Evolutionary conservation across 2,113 vertebrate species (phyloP), one percentile per base, ranked within the genome.

Genomic region (Choloepus hoffmanni): DNA sequence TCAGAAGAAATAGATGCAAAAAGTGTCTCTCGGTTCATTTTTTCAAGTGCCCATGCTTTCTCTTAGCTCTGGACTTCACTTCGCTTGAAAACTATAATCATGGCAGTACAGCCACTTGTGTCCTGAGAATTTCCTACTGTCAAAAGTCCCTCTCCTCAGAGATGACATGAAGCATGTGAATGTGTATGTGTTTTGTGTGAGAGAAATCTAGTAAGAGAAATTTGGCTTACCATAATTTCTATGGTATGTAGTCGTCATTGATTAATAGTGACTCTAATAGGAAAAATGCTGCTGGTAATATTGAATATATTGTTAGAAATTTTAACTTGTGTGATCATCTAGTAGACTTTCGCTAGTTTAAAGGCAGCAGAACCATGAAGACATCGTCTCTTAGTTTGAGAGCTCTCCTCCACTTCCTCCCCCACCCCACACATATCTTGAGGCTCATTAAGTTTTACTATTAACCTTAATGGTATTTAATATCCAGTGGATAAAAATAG

Each of bases 391-490:
- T 79, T 23, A 60, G 85, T 78, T 33, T 95, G 58, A 43, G 45
- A 72, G 4, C 43, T 53, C 63, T 92, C 76, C 30, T 23, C 21
- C 36, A 36, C 36, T 36, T 36, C 36, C 36, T 36, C 6, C n/a
- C 6, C 7, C 30, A 11, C 21, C 7, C 33, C 33, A 13, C 63
- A 30, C n/a, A 33, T 23, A 81, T 50, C 33, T 48, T n/a, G 60
- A 85, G 55, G 87, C 62, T 93, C 81, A 58, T 85, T 95, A 88
- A 87, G 84, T 87, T 95, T 95, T 67, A 55, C 58, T 45, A 70
- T 84, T 90, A 90, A 70, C 4, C 2, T 63, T 90, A 90, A 95
- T 90, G 88, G 60, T 10, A 60, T 90, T 92, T 92, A 92, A 85
- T 77, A 33, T 81, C 78, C 63, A 89, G 58, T 67, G 92, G 55